A percentile compares a stretch with the other conserved stretches of the same genome.
Conservation (phyloP, 2,888 invertebrate species). For the Drymonia ruficornis region DNA sequence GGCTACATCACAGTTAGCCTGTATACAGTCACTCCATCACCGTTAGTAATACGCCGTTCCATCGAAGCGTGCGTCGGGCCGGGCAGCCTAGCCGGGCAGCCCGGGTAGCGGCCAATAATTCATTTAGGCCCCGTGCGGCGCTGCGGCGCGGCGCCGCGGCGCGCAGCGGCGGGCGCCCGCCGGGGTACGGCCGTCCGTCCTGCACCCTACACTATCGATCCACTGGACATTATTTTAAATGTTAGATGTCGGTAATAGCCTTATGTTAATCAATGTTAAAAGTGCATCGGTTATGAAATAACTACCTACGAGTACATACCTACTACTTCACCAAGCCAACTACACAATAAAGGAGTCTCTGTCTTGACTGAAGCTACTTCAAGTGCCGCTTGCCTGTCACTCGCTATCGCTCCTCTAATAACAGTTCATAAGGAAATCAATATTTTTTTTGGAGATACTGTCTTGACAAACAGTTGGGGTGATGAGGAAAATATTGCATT, state of each 20-base stretch:
- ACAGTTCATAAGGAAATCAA: neutral
- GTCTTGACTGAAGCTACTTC: neutral
- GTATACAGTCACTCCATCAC: neutral
- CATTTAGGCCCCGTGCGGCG: no score
- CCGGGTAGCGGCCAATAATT: neutral
- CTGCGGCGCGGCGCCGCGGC: no score
- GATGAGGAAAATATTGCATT: neutral
- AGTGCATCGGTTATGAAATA: no score
- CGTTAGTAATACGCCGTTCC: neutral
- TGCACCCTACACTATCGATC: no score
- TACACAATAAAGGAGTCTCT: neutral
- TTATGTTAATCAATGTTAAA: no score
- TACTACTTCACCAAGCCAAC: no score
- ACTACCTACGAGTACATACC: no score
- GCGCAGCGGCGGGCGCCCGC: no score
- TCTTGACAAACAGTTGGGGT: neutral
- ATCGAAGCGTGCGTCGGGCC: neutral
- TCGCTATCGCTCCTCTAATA: neutral
- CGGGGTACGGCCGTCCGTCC: no score
- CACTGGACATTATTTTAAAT: no score
- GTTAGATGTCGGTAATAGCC: no score
- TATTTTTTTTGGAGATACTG: neutral
- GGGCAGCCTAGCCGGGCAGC: neutral
- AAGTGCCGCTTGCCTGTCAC: neutral
- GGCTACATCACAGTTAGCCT: neutral